Base-by-base conservation (phyloP, 2,113 vertebrate genomes). In the Aegotheles bennettii region DNA sequence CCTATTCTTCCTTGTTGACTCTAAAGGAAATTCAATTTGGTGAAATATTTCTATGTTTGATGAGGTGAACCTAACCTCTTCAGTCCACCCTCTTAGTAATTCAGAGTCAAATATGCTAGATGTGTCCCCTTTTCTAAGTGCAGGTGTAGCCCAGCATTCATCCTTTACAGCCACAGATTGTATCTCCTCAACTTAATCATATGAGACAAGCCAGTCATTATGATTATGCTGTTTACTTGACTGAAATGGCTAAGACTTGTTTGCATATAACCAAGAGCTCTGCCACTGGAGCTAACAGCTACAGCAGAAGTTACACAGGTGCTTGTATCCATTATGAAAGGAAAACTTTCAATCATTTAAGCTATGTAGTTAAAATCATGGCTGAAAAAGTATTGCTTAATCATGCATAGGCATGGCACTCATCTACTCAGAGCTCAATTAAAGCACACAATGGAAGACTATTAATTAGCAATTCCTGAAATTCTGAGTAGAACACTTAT, bases 381-480 rank as follows among this genome's bases (percentile, higher is more conserved):
- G 23, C 33, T 77, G 74, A 74, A 95, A 71, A 69, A 24, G 31
- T 59, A 48, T 42, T 90, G 75, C 69, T 82, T 89, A 92, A 89
- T 84, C 33, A 45, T 76, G 36, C 33, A 76, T 45, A 81, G 70
- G 33, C 63, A 67, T 78, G 51, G 43, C 45, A 78, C 31, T 95
- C 84, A 85, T 80, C 35, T 54, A 31, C 76, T 76, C 29, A 43
- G 45, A 79, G 54, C 70, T 86, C 53, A 94, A 51, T 90, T 96
- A 85, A 93, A 79, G 29, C 33, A 50, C 70, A 92, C 64, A 84
- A 29, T 89, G 53, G 42, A 86, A 73, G 43, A 60, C 33, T 90
- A 63, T 81, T 94, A 95, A 93, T 75, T 51, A 90, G 29, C 33
- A 81, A 65, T 73, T 78, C 47, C 68, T 94, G 80, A 80, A 87